These are phyloP conservation scores for Acanthosoma haemorrhoidale DNA, from an alignment of 2,888 invertebrate genomes.

Conservation along the genomic window DNA sequence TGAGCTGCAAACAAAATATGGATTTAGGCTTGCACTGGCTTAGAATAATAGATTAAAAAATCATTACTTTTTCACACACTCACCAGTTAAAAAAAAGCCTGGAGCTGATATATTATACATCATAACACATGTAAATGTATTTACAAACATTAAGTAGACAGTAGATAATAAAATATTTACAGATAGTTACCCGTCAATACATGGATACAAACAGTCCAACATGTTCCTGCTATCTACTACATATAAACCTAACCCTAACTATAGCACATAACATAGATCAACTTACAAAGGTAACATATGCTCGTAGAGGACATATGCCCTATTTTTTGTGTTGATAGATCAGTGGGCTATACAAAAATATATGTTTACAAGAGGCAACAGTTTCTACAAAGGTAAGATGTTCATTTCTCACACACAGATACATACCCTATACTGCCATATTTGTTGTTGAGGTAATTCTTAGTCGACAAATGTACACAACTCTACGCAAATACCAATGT, in stretches of 20 bases:
- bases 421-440: neutral
- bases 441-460: neutral
- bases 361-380: conserved; percentile 7
- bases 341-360: conserved; percentile 7
- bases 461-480: neutral
- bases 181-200: neutral
- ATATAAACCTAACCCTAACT: conserved; percentile 1
- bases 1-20: too few species aligned
- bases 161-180: neutral
- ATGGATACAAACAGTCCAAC: conserved; percentile 3
- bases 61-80: too few species aligned
- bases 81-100: too few species aligned
- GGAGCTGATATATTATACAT: too few species aligned
- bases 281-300: too few species aligned
- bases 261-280: too few species aligned
- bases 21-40: too few species aligned
- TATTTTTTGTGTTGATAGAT: neutral
- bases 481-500: neutral
- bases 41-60: too few species aligned
- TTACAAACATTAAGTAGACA: conserved; percentile 8
- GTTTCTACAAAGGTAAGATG: neutral
- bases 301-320: too few species aligned
- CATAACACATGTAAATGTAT: neutral
- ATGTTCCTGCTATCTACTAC: neutral
- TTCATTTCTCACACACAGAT: neutral